phyloP scores from a whole-genome alignment of 2,797 vertebrate species.

The Cossypha heuglini region DNA sequence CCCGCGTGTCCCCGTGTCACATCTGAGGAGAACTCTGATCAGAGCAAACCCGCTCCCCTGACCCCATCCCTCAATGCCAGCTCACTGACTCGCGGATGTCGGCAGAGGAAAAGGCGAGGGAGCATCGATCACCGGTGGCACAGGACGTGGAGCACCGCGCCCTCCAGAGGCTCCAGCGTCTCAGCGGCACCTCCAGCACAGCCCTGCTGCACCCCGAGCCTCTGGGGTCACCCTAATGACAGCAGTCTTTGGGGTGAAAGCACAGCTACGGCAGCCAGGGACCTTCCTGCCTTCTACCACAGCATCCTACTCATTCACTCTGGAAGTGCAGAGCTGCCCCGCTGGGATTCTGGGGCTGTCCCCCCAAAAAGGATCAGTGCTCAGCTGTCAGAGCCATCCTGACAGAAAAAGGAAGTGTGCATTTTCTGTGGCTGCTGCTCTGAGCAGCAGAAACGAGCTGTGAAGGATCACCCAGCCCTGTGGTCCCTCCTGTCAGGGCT shows the following conservation, averaged over 20 bases:
- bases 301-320: background rate
- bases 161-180: conserved; percentile 1
- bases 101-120: background rate
- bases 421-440: background rate
- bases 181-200: background rate
- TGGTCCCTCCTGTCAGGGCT: rapidly evolving
- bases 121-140: background rate
- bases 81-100: conserved; percentile 70
- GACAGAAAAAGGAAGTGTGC: background rate
- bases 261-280: background rate
- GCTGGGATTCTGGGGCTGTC: background rate
- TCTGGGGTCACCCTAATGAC: background rate
- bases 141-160: background rate
- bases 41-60: background rate
- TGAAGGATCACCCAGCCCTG: rapidly evolving
- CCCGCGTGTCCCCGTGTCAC: conserved; percentile 66
- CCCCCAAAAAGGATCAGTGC: rapidly evolving
- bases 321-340: background rate
- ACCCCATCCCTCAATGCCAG: conserved; percentile 81
- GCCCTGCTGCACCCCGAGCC: background rate
- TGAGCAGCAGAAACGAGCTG: background rate
- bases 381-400: background rate
- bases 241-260: rapidly evolving
- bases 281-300: background rate
- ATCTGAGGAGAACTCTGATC: conserved; percentile 40